These are phyloP conservation scores for Aradophagus sp. DNA, from an alignment of 1,140 invertebrate species.

Conservation along the genomic window DNA sequence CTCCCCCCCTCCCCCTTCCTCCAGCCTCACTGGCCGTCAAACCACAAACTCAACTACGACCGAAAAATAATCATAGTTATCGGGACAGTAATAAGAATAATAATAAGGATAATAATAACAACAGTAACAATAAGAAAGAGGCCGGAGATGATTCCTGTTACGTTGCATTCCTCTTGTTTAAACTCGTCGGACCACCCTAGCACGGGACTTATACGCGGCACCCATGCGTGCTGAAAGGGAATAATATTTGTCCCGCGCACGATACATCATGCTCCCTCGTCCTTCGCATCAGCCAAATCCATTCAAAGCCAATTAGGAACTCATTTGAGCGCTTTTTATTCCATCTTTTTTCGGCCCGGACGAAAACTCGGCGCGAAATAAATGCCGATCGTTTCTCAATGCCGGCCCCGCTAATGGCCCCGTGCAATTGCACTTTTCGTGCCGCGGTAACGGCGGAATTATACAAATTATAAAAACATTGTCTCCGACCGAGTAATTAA, in stretches of 20 bases:
- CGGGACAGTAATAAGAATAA: constrained; percentile 53
- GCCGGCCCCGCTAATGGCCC: constrained; percentile 7
- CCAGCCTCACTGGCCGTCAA: no score
- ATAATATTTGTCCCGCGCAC: constrained; percentile 62
- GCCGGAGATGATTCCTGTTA: constrained; percentile 72
- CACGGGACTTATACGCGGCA: constrained; percentile 53
- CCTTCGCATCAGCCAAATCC: constrained; percentile 27
- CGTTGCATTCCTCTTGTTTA: constrained; percentile 71
- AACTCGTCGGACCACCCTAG: constrained; percentile 71
- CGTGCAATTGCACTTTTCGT: constrained; percentile 19
- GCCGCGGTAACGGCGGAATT: constrained; percentile 29
- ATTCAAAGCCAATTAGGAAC: constrained; percentile 40
- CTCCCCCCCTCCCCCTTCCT: no score
- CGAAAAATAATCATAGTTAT: no score
- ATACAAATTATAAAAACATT: constrained; percentile 41
- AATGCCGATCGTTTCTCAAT: constrained; percentile 11
- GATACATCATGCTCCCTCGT: constrained; percentile 43
- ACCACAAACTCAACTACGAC: constrained; percentile 56
- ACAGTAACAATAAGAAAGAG: constrained; percentile 63
- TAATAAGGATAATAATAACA: constrained; percentile 68
- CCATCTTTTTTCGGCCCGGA: constrained; percentile 3
- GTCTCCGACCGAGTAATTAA: constrained; percentile 44
- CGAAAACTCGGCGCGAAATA: constrained; percentile 6
- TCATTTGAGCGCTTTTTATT: constrained; percentile 23
- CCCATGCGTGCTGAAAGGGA: constrained; percentile 62